Base-by-base conservation (phyloP, 2,797 vertebrate genomes). In the Tachyglossus aculeatus region DNA sequence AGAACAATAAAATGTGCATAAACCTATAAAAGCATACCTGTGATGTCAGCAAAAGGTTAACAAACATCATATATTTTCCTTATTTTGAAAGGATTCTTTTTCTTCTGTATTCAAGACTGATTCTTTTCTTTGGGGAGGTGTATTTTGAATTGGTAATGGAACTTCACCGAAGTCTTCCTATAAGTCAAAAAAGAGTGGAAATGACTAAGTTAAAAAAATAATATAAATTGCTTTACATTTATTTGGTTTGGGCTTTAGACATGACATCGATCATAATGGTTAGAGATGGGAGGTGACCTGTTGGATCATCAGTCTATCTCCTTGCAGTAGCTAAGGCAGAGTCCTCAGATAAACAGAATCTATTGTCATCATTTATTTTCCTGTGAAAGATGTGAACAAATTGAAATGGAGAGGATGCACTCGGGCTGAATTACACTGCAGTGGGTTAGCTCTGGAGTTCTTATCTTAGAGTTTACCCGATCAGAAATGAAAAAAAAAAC, bases 231-330 rank as follows among this genome's bases (percentile, higher is more conserved):
- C 12, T 59, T 67, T 34, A 13, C 55, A 64, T 55, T 38, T 68
- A 51, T 77, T 67, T 87, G 67, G 66, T 78, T 80, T 73, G 76
- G 65, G 40, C 48, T 8, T 72, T 37, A 47, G 62, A 24, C 34
- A 21, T 6, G 9, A 25, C 58, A 83, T 68, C 38, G 65, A 45
- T 87, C 53, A 61, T 33, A 6, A 36, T 34, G 21, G 38, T 51
- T 24, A 19, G 41, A 50, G 62, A 67, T 6, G 76, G 50, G 40
- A 74, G 22, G 57, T 56, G 52, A 39, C 59, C 39, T 15, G 2
- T 38, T 41, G 38, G 24, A 9, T 60, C 61, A 70, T 83, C 70
- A 67, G 39, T 86, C 71, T 38, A 7, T 15, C 36, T 21, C 40
- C 32, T 25, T 21, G 25, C 38, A 53, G n/a, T 65, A 65, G 58